Conservation (phyloP, 2,113 vertebrate genomes). For the Lophotis ruficrista region DNA sequence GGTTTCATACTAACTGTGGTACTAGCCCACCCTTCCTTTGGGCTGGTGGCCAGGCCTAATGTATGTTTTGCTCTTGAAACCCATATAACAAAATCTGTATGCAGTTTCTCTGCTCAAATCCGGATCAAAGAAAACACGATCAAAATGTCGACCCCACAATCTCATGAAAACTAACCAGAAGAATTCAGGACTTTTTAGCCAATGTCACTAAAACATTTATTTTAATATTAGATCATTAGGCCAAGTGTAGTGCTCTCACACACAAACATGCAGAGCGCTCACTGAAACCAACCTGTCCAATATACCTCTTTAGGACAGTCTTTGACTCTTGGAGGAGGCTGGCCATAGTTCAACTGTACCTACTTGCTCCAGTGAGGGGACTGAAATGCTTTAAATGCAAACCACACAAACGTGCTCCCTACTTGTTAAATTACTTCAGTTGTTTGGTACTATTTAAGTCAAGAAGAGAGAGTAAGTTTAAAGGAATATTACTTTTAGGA, state of each 20-base stretch:
- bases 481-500: constrained; percentile 80
- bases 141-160: neutral
- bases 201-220: neutral
- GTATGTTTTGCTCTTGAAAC: neutral
- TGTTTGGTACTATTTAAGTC: constrained; percentile 64
- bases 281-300: neutral
- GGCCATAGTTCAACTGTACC: neutral
- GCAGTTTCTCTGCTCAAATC: neutral
- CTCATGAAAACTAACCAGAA: neutral
- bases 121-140: neutral
- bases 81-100: neutral
- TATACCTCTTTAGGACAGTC: neutral
- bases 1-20: neutral
- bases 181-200: neutral
- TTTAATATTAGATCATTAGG: neutral
- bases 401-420: constrained; percentile 30
- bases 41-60: neutral
- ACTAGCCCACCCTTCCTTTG: neutral
- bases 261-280: neutral
- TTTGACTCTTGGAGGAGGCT: neutral
- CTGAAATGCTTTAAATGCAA: constrained; percentile 32
- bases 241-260: neutral
- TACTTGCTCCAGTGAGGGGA: constrained; percentile 39
- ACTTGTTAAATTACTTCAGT: constrained; percentile 57
- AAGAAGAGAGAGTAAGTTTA: constrained; percentile 49